Conservation (phyloP, 1,140 invertebrate species). For the Macrosteles quadrilineatus region DNA sequence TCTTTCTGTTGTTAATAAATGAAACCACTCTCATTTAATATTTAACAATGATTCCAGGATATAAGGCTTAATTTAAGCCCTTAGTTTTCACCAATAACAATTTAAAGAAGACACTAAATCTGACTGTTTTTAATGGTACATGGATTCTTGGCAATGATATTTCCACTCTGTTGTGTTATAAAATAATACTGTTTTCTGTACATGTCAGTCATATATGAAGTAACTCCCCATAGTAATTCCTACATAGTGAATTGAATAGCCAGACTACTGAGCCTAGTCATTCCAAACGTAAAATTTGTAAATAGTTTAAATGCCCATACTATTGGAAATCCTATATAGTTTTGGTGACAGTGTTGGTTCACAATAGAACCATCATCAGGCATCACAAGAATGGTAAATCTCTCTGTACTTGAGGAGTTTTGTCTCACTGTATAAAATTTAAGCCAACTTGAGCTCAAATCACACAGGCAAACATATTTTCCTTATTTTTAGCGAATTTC, state of each 20-base stretch:
- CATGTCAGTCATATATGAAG: background rate
- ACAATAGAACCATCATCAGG: no score
- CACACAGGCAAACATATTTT: no score
- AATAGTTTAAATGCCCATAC: background rate
- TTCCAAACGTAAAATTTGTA: no score
- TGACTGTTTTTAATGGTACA: background rate
- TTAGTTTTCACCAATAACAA: background rate
- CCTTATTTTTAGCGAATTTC: no score
- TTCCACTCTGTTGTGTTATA: no score
- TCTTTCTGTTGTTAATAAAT: background rate
- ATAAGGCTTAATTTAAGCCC: background rate
- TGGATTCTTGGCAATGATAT: background rate
- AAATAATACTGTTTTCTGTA: background rate
- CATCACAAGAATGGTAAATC: no score
- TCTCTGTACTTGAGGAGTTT: no score
- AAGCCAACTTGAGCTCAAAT: no score
- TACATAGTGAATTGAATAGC: background rate
- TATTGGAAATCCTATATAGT: background rate
- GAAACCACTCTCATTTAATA: background rate
- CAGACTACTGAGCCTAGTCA: no score
- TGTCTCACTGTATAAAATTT: no score
- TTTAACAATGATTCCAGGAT: background rate
- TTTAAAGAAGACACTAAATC: background rate
- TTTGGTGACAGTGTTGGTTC: no score
- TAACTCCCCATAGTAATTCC: background rate